Base-by-base conservation (phyloP, 1,140 invertebrate species). In the Drosophila busckii region DNA sequence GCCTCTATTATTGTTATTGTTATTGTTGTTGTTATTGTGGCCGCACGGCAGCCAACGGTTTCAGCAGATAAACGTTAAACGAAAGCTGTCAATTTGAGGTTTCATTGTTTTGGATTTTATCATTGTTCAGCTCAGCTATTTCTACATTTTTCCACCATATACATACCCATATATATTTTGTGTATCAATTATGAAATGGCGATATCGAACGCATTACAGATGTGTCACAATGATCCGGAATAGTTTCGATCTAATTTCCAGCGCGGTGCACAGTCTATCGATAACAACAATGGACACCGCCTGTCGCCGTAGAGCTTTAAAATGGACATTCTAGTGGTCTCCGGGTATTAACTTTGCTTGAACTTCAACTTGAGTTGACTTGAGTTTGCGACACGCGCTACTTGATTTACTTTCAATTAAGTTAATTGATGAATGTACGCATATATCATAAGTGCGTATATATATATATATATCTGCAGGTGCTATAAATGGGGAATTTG, bases 11-110 rank as follows among this genome's bases (percentile, higher is more conserved):
- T 10, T 50, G 31, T 37, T 5, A 20, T 16, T 34, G 29, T 29
- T 12, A 8, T 4, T 32, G 10, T 19, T 9, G 13, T 32, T 17
- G 25, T 8, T 16, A 25, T 12, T 41, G 29, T 48, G 22, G 42
- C 28, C 40, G 44, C 35, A 35, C 46, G 31, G 64, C 44, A 29
- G 56, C 49, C 10, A 48, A 55, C 22, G 38, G 50, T 56, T 60
- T 61, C 61, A 58, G 62, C 54, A 78, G 73, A 78, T 78, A 78
- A 78, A 78, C 67, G 48, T 64, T 70, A 76, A 76, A 67, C 71
- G 71, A 78, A 78, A 78, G 71, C 71, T 78, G 71, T 78, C 71
- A 78, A 78, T 78, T 78, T 71, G 66, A 78, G 80, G 67, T 78
- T 70, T 61, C 62, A 63, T 78, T 78, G 66, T 78, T 45, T n/a